Evolutionary conservation across 2,888 invertebrate genomes (phyloP), one percentile per base, ranked within the genome.

Genomic region (Pristionchus arcanus): DNA sequence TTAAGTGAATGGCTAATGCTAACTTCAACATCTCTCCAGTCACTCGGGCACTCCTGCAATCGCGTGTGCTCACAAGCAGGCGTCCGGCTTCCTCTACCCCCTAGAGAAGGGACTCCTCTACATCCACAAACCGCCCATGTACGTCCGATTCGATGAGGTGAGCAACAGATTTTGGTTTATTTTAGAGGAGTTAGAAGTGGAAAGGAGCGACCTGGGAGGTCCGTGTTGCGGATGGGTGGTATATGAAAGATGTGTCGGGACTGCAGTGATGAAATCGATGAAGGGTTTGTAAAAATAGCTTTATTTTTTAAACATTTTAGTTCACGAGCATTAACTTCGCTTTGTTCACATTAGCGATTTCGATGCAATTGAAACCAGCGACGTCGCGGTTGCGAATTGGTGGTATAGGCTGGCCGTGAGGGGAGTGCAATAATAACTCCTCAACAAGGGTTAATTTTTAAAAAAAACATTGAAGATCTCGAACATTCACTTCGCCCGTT

Each of bases 41-140:
- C 90, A 91, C 68, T 89, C 95, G 95, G 98, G 0, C 97, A 97
- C 95, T 97, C 97, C 93, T 97, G 97, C 90, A 97, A 97, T 2
- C 97, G 98, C 98, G 0, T 99, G 99, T 95, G 98, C 99, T 0
- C 98, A 98, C 96, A 98, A 98, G 96, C 98, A 99, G 16, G 98
- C 98, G 0, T 98, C 98, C 0, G 99, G 99, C 1, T 97, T 98
- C 95, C 96, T 99, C 86, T 99, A 99, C 96, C 99, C 99, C 0
- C 96, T 99, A 77, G 99, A 99, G 96, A 97, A 98, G 94, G 95
- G 99, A 19, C 98, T 99, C 95, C 98, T 99, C 93, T 99, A 98
- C 95, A 98, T 99, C 1, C 98, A 99, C 96, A 99, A 99, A 95
- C 99, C 99, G 0, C 98, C 99, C 0, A 97, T 99, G 91, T 98